Base-by-base conservation (phyloP, 2,113 vertebrate species). In the Nannospalax galili region DNA sequence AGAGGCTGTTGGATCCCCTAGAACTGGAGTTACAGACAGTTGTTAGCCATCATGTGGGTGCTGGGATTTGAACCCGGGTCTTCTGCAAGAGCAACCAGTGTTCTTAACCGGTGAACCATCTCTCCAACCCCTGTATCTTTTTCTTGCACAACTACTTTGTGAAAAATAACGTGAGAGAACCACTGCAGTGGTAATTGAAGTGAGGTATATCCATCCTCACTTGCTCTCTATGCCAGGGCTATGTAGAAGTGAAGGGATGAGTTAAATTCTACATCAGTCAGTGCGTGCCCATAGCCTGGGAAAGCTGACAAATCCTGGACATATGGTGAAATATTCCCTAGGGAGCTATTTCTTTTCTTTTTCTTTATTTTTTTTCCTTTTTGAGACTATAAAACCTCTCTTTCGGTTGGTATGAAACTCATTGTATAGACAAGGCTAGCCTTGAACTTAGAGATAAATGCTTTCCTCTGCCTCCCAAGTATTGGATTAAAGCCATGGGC, bases 101-200 rank as follows among this genome's bases (percentile, higher is more conserved):
- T n/a, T n/a, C n/a, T n/a, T n/a, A n/a, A n/a, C n/a, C n/a, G n/a
- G n/a, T n/a, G n/a, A n/a, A n/a, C n/a, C n/a, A n/a, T n/a, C n/a
- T n/a, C n/a, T n/a, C n/a, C n/a, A n/a, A n/a, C n/a, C n/a, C n/a
- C n/a, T n/a, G n/a, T n/a, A 52, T 82, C 58, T 85, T 22, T 73
- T 12, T 77, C 72, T 80, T 69, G 52, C 15, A 64, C 17, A 86
- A 35, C 64, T 80, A 45, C 42, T 56, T 52, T 85, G 87, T n/a
- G 93, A 79, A 17, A 78, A 92, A 85, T 81, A 90, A 78, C 62
- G 28, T 81, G 75, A 48, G 80, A 92, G 1, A 92, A 69, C 93
- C 32, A n/a, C 52, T 67, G 0, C 65, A 52, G 67, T 94, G 48
- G 22, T 58, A 75, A 90, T 40, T 67, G 80, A 91, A 45, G n/a